Conservation (phyloP, 2,113 vertebrate genomes). For the Reinhardtius hippoglossoides region DNA sequence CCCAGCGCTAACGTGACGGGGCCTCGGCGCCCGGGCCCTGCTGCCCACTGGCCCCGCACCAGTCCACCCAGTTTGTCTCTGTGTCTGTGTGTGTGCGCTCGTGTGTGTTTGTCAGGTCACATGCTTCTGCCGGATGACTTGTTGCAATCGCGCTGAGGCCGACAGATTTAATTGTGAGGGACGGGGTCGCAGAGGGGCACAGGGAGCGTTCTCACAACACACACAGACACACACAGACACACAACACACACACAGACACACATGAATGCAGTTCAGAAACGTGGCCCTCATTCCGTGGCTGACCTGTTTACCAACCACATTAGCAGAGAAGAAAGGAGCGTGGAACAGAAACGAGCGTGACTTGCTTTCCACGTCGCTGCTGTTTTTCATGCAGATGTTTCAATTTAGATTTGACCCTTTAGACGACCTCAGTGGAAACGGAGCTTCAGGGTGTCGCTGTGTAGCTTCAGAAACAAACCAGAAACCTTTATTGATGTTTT, state of each 20-base stretch:
- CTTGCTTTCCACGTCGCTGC: not conserved
- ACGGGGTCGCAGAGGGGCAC: slow-evolving; percentile 48
- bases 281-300: slow-evolving; percentile 43
- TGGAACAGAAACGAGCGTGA: not conserved
- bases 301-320: slow-evolving; percentile 68
- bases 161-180: slow-evolving; percentile 82
- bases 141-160: slow-evolving; percentile 79
- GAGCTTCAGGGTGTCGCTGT: too few species aligned
- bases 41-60: not conserved
- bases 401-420: not conserved
- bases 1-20: too few species aligned
- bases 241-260: slow-evolving; percentile 25
- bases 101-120: slow-evolving; percentile 57
- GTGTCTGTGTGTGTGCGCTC: slow-evolving; percentile 28
- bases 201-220: slow-evolving; percentile 36
- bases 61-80: slow-evolving; percentile 22
- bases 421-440: too few species aligned
- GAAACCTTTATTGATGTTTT: too few species aligned
- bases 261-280: slow-evolving; percentile 6
- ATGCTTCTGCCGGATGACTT: slow-evolving; percentile 76
- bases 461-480: too few species aligned
- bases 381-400: not conserved
- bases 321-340: slow-evolving; percentile 16
- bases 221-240: slow-evolving; percentile 40
- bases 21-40: too few species aligned